phyloP scores from a whole-genome alignment of 2,888 invertebrate species.

The Malachius bipustulatus region DNA sequence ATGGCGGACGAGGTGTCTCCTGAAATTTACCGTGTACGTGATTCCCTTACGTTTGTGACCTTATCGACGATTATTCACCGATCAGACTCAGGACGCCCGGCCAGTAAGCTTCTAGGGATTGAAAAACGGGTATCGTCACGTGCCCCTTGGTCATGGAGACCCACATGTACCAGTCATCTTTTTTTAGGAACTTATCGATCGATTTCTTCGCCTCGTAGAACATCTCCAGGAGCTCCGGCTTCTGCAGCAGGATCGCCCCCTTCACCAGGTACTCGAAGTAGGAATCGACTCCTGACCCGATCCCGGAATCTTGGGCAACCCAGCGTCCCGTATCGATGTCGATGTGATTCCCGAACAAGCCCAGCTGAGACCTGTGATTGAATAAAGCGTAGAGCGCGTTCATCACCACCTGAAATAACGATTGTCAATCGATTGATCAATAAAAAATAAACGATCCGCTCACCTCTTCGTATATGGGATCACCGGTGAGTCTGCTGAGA shows the following conservation, averaged over 20 bases:
- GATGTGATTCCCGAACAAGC: slow-evolving; percentile 92
- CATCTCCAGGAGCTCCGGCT: slow-evolving; percentile 83
- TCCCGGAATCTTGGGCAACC: slow-evolving; percentile 91
- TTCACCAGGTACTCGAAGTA: slow-evolving; percentile 98
- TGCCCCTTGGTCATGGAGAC: slow-evolving; percentile 96
- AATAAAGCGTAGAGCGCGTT: slow-evolving; percentile 84
- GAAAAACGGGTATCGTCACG: slow-evolving; percentile 94
- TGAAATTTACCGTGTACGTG: slow-evolving; percentile 25
- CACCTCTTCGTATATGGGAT: slow-evolving; percentile 87
- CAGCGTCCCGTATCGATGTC: slow-evolving; percentile 89
- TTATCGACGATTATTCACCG: too few relatives aligned
- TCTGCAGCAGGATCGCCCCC: slow-evolving; percentile 81
- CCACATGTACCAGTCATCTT: slow-evolving; percentile 99
- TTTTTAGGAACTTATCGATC: slow-evolving; percentile 76
- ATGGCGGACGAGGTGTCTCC: slow-evolving; percentile 86
- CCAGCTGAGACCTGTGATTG: slow-evolving; percentile 74
- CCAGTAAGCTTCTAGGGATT: slow-evolving; percentile 97
- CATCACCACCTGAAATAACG: slow-evolving; percentile 58
- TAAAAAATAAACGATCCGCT: slow-evolving; percentile 5
- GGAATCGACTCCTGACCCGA: slow-evolving; percentile 72
- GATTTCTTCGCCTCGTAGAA: slow-evolving; percentile 67
- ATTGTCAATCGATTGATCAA: slow-evolving; percentile 4
- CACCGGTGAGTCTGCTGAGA: slow-evolving; percentile 83
- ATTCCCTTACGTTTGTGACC: too few relatives aligned
- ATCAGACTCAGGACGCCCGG: slow-evolving; percentile 85